Evolutionary conservation across 1,140 invertebrate genomes (phyloP).

Genomic region (Sarcophaga bullata): DNA sequence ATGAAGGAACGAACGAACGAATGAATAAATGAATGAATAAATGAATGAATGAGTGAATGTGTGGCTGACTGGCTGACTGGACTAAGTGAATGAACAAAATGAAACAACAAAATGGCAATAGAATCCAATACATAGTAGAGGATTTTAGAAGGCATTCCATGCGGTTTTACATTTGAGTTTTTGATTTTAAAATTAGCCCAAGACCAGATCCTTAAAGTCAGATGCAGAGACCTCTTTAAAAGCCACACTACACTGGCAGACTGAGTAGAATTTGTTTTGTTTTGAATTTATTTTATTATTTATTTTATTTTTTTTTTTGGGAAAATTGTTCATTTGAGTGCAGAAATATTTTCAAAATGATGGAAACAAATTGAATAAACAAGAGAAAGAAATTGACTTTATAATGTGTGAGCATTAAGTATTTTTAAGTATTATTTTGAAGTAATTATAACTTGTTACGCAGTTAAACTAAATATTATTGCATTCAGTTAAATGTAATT

Average conservation of each 20-base stretch:
- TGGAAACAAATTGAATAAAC: not conserved
- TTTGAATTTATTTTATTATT: not conserved
- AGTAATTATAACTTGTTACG: too few relatives aligned
- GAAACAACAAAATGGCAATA: too few relatives aligned
- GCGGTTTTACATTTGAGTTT: slow-evolving; percentile 1
- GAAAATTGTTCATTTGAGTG: slow-evolving; percentile 10
- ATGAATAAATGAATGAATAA: not conserved
- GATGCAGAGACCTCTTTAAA: not conserved
- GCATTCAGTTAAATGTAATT: too few relatives aligned
- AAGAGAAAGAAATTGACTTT: not conserved
- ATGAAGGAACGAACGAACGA: not conserved
- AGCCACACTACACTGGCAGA: too few relatives aligned
- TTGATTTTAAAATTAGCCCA: not conserved
- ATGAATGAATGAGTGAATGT: not conserved
- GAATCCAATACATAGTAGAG: not conserved
- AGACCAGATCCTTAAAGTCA: not conserved
- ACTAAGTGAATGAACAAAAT: too few relatives aligned
- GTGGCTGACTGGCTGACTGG: too few relatives aligned
- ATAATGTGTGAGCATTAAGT: too few relatives aligned
- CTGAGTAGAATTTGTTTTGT: not conserved
- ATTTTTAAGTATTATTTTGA: too few relatives aligned
- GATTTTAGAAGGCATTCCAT: slow-evolving; percentile 9
- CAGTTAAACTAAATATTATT: too few relatives aligned
- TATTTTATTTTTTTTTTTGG: too few relatives aligned
- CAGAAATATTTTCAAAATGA: not conserved